Base-by-base conservation (phyloP, 1,140 invertebrate genomes). In the Arion vulgaris region DNA sequence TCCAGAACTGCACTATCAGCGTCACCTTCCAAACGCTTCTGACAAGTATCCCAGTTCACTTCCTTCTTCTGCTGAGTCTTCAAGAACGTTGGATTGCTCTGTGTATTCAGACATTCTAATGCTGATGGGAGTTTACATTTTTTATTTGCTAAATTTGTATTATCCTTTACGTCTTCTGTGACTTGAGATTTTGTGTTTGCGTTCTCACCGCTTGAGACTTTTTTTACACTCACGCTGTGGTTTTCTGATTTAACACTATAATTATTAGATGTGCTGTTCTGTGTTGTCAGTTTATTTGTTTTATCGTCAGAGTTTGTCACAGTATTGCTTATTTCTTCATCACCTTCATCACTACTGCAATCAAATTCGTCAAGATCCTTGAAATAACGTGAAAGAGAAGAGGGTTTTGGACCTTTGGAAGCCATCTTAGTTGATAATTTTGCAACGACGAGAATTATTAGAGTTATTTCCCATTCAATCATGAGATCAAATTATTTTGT, bases 301-400 rank as follows among this genome's bases (percentile, higher is more conserved):
- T 73, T 39, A 15, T 39, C 38, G n/a, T 39, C 38, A 28, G 36
- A 23, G 32, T 45, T 51, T 76, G n/a, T 51, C 4, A 53, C 28
- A 9, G 13, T 32, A 15, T 19, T 26, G 41, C 26, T 53, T 53
- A 32, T 26, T 36, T 49, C 51, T 53, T 76, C 74, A n/a, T 76
- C 45, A 51, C 49, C 34, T 28, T 57, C 74, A 41, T 26, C 36
- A 76, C 49, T 53, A 23, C 45, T 53, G 7, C 13, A 7, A 1
- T 79, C 51, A n/a, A 15, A 34, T 66, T 79, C 76, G 53, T 79
- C 57, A 28, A 79, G 57, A 68, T 79, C 76, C 68, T 66, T 79
- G 41, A 79, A 79, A 79, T 79, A 79, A 5, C 76, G 76, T 5
- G 76, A 79, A n/a, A 79, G 32, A 1, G 76, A 53, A 5, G 66